Base-by-base conservation (phyloP, 2,888 invertebrate genomes). In the Papilio protenor region DNA sequence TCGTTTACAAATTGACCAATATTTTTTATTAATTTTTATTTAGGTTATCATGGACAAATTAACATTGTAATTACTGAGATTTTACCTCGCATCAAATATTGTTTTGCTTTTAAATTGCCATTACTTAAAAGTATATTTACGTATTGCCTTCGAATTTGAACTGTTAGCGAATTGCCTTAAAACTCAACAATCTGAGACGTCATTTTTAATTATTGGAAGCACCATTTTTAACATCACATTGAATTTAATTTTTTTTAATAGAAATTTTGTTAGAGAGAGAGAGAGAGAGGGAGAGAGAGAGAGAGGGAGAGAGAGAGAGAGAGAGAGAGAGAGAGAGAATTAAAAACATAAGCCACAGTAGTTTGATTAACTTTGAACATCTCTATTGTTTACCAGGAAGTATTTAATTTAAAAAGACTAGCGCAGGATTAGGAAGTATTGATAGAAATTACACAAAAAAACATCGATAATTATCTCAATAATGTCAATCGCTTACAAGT, bases 151-250 rank as follows among this genome's bases (percentile, higher is more conserved):
- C 47, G 14, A 10, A 16, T 47, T 64, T 70, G 12, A 55, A 69
- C 33, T 75, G 2, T 61, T 11, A 49, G 61, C 59, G 47, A 52
- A 76, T 40, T 70, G 23, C 10, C 11, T 45, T 18, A 45, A 55
- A 69, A 75, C 61, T 70, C 40, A 61, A 57, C 21, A 73, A 75
- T 23, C 33, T 77, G 57, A 66, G 66, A 59, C 74, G 72, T 47
- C 52, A 72, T 27, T 27, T 72, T 77, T 45, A 70, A 76, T 71
- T 75, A 55, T 64, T 47, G n/a, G 45, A 75, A 76, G 75, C 77
- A 78, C 78, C 77, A 72, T 76, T 78, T 73, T 61, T 27, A 61
- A 73, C 23, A 74, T 75, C 73, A 75, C 75, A 75, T 69, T 55
- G n/a, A 16, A 52, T 71, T 64, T 21, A 75, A 45, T 47, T 52